Evolutionary conservation across 1,140 invertebrate species (phyloP).

Genomic region (Maconellicoccus hirsutus): DNA sequence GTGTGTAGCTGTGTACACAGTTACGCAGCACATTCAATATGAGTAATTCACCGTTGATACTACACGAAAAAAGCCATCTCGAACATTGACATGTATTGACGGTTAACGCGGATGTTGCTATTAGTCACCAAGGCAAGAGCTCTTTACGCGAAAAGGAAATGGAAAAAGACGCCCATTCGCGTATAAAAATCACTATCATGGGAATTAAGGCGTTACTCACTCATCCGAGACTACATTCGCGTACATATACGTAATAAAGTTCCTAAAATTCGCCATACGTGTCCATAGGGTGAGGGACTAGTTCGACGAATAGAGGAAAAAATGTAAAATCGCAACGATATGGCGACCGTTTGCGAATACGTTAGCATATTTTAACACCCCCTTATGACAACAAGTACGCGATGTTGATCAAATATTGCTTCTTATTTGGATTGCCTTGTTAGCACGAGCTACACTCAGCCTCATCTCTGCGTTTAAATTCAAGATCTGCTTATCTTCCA

Average conservation of each 20-base stretch:
- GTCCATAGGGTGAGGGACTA: too few species aligned
- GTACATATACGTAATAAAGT: too few species aligned
- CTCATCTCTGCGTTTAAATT: background rate
- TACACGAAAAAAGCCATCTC: background rate
- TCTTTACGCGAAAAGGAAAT: background rate
- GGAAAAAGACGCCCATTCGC: background rate
- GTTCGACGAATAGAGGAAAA: too few species aligned
- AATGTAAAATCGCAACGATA: too few species aligned
- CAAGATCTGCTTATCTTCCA: slow-evolving; percentile 7
- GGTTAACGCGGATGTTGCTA: background rate
- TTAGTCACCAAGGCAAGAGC: background rate
- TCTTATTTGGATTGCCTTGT: too few species aligned
- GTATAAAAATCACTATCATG: slow-evolving; percentile 1
- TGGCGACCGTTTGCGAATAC: background rate
- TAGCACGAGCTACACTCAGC: background rate
- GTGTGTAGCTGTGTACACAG: too few species aligned
- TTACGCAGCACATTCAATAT: too few species aligned
- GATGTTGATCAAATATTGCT: too few species aligned
- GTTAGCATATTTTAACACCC: background rate
- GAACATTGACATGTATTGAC: background rate
- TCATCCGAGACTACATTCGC: background rate
- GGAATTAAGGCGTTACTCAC: slow-evolving; percentile 2
- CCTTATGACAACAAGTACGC: background rate
- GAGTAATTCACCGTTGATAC: too few species aligned
- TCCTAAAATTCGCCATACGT: too few species aligned